Conservation (phyloP, 2,113 vertebrate genomes). For the Willisornis vidua region DNA sequence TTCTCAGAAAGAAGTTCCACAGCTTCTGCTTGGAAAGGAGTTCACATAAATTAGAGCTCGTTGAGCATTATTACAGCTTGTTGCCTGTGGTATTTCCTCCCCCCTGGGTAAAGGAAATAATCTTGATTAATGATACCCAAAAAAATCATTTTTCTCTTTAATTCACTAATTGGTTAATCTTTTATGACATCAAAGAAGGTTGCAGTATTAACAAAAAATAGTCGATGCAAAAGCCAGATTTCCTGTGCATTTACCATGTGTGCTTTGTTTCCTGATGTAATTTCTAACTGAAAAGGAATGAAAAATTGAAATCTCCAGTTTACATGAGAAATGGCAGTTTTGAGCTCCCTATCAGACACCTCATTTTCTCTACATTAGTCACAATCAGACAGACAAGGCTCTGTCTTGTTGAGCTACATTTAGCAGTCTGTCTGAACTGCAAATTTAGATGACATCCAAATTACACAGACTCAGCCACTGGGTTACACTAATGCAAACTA, state of each 20-base stretch:
- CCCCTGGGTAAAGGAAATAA: slow-evolving; percentile 59
- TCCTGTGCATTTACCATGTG: slow-evolving; percentile 49
- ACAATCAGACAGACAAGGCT: slow-evolving; percentile 54
- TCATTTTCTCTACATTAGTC: slow-evolving; percentile 68
- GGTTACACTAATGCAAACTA: slow-evolving; percentile 48
- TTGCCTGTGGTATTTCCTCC: slow-evolving; percentile 61
- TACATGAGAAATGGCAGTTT: slow-evolving; percentile 52
- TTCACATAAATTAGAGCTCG: slow-evolving; percentile 49
- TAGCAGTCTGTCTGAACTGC: slow-evolving; percentile 32
- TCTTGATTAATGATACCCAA: slow-evolving; percentile 60
- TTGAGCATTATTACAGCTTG: slow-evolving; percentile 52
- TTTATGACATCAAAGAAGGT: slow-evolving; percentile 54
- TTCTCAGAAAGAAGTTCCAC: background rate
- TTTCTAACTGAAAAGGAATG: slow-evolving; percentile 60
- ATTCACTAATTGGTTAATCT: slow-evolving; percentile 66
- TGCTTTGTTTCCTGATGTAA: slow-evolving; percentile 62
- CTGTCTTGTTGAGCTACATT: slow-evolving; percentile 49
- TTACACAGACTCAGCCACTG: slow-evolving; percentile 14
- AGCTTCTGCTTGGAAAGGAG: slow-evolving; percentile 12
- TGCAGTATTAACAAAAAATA: slow-evolving; percentile 31
- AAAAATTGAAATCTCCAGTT: slow-evolving; percentile 66
- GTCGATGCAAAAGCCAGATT: slow-evolving; percentile 48
- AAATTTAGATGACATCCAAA: slow-evolving; percentile 65
- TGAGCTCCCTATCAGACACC: slow-evolving; percentile 43
- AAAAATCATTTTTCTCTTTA: slow-evolving; percentile 50